Evolutionary conservation across 2,888 invertebrate genomes (phyloP).

Genomic region (Strigamia transsilvanica): DNA sequence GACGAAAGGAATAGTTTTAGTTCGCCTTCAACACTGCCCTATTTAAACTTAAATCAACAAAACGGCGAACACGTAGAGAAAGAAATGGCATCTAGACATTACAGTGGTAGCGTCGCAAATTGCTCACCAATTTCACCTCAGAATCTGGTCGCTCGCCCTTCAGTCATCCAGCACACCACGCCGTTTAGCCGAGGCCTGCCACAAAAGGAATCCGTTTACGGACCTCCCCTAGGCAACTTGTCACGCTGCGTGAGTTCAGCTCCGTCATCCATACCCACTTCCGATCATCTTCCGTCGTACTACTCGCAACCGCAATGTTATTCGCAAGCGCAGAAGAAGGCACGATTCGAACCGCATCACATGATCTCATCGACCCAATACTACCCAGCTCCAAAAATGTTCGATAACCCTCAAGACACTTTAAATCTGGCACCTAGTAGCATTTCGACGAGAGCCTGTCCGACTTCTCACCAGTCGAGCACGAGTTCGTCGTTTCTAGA

Average conservation of each 20-base stretch:
- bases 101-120: background rate
- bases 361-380: conserved; percentile 42
- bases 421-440: background rate
- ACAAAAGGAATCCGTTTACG: conserved; percentile 24
- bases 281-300: conserved; percentile 6
- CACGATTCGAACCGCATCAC: conserved; percentile 15
- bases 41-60: conserved; percentile 4
- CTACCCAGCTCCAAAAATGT: conserved; percentile 51
- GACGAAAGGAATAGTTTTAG: background rate
- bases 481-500: background rate
- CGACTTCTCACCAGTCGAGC: background rate
- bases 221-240: background rate
- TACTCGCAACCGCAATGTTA: background rate
- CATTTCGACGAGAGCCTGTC: background rate
- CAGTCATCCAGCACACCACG: conserved; percentile 56
- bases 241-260: background rate
- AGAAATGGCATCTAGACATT: conserved; percentile 28
- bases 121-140: conserved; percentile 3
- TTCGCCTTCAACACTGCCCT: conserved; percentile 24
- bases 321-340: conserved; percentile 30
- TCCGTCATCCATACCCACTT: background rate
- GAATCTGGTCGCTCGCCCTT: conserved; percentile 52
- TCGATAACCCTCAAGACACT: conserved; percentile 14
- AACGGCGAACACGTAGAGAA: background rate
- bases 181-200: conserved; percentile 5